These are phyloP conservation scores for Dastarcus helophoroides DNA, from an alignment of 2,888 invertebrate genomes.

Conservation along the genomic window DNA sequence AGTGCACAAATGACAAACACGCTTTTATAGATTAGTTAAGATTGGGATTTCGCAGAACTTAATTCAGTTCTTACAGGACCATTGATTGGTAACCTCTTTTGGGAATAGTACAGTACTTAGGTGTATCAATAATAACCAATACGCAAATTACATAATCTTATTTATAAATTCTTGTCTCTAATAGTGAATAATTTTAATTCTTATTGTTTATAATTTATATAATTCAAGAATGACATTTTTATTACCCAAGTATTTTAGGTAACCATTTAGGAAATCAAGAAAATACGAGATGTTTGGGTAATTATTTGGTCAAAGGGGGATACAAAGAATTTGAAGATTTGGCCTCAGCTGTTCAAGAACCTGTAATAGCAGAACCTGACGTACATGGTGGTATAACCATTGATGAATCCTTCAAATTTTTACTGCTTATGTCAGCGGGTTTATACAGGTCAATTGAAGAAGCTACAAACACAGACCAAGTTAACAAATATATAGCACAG, in stretches of 20 bases:
- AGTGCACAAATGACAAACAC: too few relatives aligned
- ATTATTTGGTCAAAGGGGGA: conserved; percentile 75
- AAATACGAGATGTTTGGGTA: conserved; percentile 77
- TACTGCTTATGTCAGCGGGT: conserved; percentile 77
- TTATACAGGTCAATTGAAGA: conserved; percentile 76
- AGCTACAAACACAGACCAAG: conserved; percentile 62
- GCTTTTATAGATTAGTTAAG: too few relatives aligned
- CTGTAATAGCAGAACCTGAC: conserved; percentile 74
- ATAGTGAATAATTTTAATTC: too few relatives aligned
- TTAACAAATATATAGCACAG: conserved; percentile 69
- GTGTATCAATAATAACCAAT: too few relatives aligned
- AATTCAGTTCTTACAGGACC: too few relatives aligned
- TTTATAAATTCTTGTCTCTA: too few relatives aligned
- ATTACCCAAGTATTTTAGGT: conserved; percentile 36
- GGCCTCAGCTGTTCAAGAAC: conserved; percentile 56
- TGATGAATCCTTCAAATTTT: conserved; percentile 69
- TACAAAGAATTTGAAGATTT: conserved; percentile 74
- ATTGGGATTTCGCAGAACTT: too few relatives aligned
- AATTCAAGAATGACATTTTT: too few relatives aligned
- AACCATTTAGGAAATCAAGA: conserved; percentile 66
- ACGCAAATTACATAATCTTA: too few relatives aligned
- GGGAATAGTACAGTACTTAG: too few relatives aligned
- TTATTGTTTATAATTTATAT: too few relatives aligned
- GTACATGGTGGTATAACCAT: conserved; percentile 69
- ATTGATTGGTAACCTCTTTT: too few relatives aligned